Evolutionary conservation across 2,113 vertebrate genomes (phyloP).

Genomic region (Colossoma macropomum): DNA sequence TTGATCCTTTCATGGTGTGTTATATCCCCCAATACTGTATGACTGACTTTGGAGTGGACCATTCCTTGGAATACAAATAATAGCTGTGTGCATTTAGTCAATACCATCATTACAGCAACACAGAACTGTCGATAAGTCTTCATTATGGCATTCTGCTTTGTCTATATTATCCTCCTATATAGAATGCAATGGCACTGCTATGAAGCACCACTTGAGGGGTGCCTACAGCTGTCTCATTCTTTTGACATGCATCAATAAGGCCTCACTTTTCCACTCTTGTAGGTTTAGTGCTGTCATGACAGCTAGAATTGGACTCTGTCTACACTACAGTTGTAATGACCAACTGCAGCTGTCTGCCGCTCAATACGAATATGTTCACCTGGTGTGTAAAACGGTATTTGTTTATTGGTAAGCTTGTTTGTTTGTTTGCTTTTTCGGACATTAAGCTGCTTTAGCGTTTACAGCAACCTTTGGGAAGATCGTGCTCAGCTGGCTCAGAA

Average conservation of each 20-base stretch:
- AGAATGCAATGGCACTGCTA: conserved; percentile 61
- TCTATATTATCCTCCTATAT: conserved; percentile 71
- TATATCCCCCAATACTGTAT: conserved; percentile 55
- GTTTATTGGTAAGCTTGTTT: conserved; percentile 47
- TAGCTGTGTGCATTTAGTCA: conserved; percentile 71
- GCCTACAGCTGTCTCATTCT: conserved; percentile 68
- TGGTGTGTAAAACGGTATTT: conserved; percentile 57
- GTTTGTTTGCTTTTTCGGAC: conserved; percentile 49
- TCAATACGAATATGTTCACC: conserved; percentile 67
- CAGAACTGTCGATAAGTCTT: conserved; percentile 74
- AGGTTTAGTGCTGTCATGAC: conserved; percentile 42
- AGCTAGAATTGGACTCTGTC: conserved; percentile 50
- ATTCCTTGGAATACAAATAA: conserved; percentile 71
- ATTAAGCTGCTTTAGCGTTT: conserved; percentile 53
- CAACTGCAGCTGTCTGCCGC: conserved; percentile 64
- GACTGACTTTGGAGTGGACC: conserved; percentile 71
- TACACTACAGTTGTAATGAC: conserved; percentile 64
- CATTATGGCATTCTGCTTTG: conserved; percentile 73
- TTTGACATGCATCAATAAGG: conserved; percentile 76
- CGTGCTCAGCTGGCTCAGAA: conserved; percentile 29
- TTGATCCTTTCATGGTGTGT: background rate
- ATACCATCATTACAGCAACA: conserved; percentile 72
- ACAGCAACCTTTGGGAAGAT: conserved; percentile 47
- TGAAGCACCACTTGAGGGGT: conserved; percentile 62
- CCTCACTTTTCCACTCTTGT: conserved; percentile 67